Conservation (phyloP, 2,888 invertebrate species). For the Scrobipalpa atriplicella region DNA sequence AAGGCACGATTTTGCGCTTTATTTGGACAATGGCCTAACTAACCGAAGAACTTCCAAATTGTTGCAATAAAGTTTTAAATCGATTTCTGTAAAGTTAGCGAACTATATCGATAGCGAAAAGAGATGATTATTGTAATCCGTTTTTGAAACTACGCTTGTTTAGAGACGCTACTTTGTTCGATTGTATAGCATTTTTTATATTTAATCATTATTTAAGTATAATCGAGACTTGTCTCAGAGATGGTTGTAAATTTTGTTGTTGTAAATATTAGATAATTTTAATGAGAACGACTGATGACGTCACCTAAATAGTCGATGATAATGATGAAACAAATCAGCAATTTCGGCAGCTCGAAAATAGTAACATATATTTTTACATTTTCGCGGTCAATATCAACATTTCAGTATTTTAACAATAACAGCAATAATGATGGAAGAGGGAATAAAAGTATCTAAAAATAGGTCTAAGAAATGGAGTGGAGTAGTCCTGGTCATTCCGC, state of each 20-base stretch:
- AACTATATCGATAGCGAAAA: constrained; percentile 27
- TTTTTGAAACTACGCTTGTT: constrained; percentile 50
- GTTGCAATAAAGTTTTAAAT: constrained; percentile 57
- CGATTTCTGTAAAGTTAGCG: constrained; percentile 51
- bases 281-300: constrained; percentile 62
- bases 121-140: constrained; percentile 39
- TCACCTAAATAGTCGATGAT: constrained; percentile 47
- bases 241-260: constrained; percentile 65
- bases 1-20: constrained; percentile 2
- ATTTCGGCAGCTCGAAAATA: constrained; percentile 22
- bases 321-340: constrained; percentile 23
- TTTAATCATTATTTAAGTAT: constrained; percentile 47
- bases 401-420: constrained; percentile 3
- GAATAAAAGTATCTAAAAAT: too few species aligned
- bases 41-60: constrained; percentile 62
- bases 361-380: neutral
- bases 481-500: too few species aligned
- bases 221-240: constrained; percentile 51
- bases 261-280: constrained; percentile 62
- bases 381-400: neutral
- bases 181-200: constrained; percentile 38
- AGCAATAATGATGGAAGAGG: neutral
- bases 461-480: too few species aligned
- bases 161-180: constrained; percentile 42
- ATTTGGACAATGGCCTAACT: constrained; percentile 36